phyloP scores from a whole-genome alignment of 1,140 invertebrate genomes.

The Harpegnathos saltator region DNA sequence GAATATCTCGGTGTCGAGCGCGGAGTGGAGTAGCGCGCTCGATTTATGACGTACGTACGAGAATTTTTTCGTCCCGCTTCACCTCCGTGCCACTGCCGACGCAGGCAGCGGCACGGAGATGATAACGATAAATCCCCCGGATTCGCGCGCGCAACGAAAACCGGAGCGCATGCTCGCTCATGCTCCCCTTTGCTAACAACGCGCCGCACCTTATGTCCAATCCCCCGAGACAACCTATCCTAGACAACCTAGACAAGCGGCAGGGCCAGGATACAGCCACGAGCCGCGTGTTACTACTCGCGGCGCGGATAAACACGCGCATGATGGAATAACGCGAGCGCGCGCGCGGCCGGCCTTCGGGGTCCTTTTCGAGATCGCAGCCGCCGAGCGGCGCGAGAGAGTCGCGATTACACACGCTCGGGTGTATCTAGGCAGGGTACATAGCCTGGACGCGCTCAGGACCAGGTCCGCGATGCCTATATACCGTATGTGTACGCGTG shows the following conservation, averaged over 20 bases:
- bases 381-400: slow-evolving; percentile 21
- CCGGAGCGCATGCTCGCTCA: neutral
- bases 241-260: too few relatives aligned
- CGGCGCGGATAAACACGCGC: slow-evolving; percentile 65
- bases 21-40: neutral
- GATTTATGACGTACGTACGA: slow-evolving; percentile 22
- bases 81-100: neutral
- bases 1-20: slow-evolving; percentile 4
- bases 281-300: slow-evolving; percentile 62
- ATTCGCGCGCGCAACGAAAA: slow-evolving; percentile 11
- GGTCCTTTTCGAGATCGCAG: slow-evolving; percentile 48
- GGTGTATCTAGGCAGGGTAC: slow-evolving; percentile 45
- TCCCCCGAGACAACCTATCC: too few relatives aligned
- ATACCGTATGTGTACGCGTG: neutral
- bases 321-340: slow-evolving; percentile 66
- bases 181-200: slow-evolving; percentile 23
- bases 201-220: too few relatives aligned
- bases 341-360: slow-evolving; percentile 43
- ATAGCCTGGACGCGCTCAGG: slow-evolving; percentile 13
- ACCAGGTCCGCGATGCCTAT: neutral
- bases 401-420: slow-evolving; percentile 64
- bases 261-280: neutral
- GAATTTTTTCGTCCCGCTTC: neutral
- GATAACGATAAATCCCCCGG: slow-evolving; percentile 33
- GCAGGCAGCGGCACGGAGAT: neutral